Evolutionary conservation across 2,113 vertebrate genomes (phyloP).

Genomic region (Apodemus speciosus): DNA sequence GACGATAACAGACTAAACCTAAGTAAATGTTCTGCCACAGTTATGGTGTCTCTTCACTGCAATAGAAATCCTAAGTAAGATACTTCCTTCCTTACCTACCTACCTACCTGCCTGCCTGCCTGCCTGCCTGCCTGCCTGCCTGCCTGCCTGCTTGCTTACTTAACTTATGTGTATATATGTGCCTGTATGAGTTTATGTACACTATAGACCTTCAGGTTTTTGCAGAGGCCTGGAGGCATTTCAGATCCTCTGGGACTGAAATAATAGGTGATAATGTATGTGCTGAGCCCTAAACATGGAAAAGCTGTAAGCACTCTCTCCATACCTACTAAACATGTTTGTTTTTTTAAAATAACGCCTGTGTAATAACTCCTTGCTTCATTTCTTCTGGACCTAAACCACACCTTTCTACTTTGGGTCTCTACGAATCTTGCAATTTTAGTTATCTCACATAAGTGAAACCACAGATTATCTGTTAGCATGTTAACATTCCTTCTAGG

Average conservation of each 20-base stretch:
- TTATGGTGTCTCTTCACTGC: not conserved
- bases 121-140: too few species aligned
- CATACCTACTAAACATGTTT: not conserved
- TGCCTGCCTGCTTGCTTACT: not conserved
- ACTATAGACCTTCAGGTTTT: not conserved
- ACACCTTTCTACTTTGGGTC: not conserved
- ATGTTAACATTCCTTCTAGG: too few species aligned
- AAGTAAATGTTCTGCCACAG: not conserved
- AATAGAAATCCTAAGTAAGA: not conserved
- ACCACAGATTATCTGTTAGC: too few species aligned
- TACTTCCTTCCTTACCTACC: not conserved
- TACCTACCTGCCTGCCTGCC: too few species aligned
- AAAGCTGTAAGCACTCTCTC: not conserved
- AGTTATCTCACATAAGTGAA: not conserved
- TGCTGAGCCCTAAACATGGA: not conserved
- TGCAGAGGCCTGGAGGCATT: not conserved
- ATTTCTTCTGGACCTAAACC: not conserved
- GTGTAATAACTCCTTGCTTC: not conserved
- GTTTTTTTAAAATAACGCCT: too few species aligned
- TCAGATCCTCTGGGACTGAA: not conserved
- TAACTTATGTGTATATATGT: not conserved
- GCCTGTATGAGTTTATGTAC: not conserved
- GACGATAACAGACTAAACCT: not conserved
- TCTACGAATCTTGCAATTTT: not conserved
- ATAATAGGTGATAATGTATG: not conserved